These are phyloP conservation scores for Syrphus vitripennis DNA, from an alignment of 2,888 invertebrate species.

Conservation along the genomic window DNA sequence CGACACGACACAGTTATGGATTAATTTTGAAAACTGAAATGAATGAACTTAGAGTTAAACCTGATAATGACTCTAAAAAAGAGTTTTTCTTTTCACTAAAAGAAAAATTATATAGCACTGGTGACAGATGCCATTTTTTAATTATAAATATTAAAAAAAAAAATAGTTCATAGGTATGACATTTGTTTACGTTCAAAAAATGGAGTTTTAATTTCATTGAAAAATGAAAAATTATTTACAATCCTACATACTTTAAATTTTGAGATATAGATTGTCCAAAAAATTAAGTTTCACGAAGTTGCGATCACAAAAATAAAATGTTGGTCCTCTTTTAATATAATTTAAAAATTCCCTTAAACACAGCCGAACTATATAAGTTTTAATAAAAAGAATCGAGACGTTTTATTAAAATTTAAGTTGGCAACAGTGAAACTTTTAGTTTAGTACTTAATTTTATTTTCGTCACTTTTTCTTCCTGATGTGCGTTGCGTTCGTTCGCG, in stretches of 20 bases:
- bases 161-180: too few species aligned
- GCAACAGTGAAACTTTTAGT: not conserved
- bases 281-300: too few species aligned
- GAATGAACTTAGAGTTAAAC: slow-evolving; percentile 44
- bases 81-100: not conserved
- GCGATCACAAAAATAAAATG: too few species aligned
- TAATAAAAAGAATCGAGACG: not conserved
- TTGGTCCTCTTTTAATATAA: too few species aligned
- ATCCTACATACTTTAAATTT: too few species aligned
- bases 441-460: not conserved
- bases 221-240: too few species aligned
- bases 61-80: slow-evolving; percentile 30
- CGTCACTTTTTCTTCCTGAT: slow-evolving; percentile 15
- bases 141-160: too few species aligned
- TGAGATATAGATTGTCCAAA: too few species aligned
- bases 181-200: slow-evolving; percentile 61
- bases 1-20: not conserved
- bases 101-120: not conserved
- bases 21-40: slow-evolving; percentile 9
- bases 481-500: not conserved
- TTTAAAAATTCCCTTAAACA: too few species aligned
- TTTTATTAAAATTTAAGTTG: not conserved
- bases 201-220: too few species aligned
- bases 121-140: not conserved
- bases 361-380: too few species aligned